phyloP scores from a whole-genome alignment of 2,888 invertebrate genomes.

The Erebia epiphron region DNA sequence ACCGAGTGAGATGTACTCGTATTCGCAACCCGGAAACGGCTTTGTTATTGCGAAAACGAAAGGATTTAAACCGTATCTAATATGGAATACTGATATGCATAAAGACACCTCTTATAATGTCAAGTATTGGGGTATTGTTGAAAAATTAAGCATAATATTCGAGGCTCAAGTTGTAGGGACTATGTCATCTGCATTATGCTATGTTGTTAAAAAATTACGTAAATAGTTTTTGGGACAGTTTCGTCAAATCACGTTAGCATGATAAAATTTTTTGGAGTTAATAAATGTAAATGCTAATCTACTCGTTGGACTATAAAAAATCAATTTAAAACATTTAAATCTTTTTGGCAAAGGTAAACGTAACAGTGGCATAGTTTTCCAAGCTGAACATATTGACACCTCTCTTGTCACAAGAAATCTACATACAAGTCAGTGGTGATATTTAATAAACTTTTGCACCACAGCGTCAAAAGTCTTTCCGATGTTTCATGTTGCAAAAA shows the following conservation, averaged over 20 bases:
- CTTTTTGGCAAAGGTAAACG: too few species aligned
- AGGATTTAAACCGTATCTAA: constrained; percentile 56
- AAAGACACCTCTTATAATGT: constrained; percentile 24
- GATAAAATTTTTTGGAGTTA: too few species aligned
- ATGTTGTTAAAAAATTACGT: too few species aligned
- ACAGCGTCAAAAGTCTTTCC: background rate
- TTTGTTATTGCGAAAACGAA: constrained; percentile 64
- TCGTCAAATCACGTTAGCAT: too few species aligned
- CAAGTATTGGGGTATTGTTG: constrained; percentile 5
- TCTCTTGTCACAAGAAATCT: constrained; percentile 3
- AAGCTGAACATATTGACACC: background rate
- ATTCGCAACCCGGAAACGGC: constrained; percentile 75
- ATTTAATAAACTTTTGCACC: background rate
- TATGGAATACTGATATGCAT: constrained; percentile 28
- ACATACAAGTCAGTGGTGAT: background rate
- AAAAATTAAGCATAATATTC: background rate
- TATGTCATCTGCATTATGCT: background rate
- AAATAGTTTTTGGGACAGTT: too few species aligned
- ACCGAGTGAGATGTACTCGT: constrained; percentile 65
- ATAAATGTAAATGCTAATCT: too few species aligned
- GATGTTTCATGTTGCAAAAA: background rate
- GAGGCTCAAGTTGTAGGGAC: background rate
- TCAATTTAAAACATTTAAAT: too few species aligned
- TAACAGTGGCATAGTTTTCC: too few species aligned
- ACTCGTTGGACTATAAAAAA: too few species aligned